These are phyloP conservation scores for Circaetus gallicus DNA, from an alignment of 2,113 vertebrate genomes.

Conservation along the genomic window DNA sequence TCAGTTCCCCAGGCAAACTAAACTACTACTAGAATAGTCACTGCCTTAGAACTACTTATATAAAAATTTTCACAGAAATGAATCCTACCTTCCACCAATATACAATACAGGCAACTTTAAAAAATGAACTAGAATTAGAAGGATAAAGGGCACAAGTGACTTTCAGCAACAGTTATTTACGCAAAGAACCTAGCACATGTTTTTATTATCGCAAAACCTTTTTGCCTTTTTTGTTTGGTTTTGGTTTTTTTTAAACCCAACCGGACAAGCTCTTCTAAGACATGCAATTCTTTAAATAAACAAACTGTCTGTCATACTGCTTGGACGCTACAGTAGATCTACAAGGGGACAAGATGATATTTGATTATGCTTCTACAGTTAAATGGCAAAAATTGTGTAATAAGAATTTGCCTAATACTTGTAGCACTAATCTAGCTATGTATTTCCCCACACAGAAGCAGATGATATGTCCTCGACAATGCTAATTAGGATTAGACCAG, in stretches of 20 bases:
- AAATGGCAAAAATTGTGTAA: neutral
- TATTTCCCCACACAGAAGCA: neutral
- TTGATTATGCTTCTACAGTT: neutral
- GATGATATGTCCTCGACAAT: neutral
- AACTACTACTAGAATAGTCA: neutral
- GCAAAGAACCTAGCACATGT: neutral
- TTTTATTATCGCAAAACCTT: neutral
- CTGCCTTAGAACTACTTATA: neutral
- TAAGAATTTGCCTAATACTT: neutral
- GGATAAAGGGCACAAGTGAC: neutral
- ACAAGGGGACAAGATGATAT: neutral
- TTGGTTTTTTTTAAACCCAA: neutral
- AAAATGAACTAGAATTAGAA: neutral
- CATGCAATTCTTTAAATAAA: neutral
- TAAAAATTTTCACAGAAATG: neutral
- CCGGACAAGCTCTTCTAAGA: neutral
- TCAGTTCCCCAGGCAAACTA: neutral
- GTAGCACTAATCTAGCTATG: neutral
- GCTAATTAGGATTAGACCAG: neutral
- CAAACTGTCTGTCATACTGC: neutral
- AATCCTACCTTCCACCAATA: neutral
- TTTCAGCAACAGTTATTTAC: neutral
- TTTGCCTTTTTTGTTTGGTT: neutral
- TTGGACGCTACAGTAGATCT: neutral
- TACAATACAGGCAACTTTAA: neutral